Percentiles rank a stretch among this genome's conserved stretches.
Conservation (phyloP, 2,888 invertebrate genomes). For the Mythimna lalbum region DNA sequence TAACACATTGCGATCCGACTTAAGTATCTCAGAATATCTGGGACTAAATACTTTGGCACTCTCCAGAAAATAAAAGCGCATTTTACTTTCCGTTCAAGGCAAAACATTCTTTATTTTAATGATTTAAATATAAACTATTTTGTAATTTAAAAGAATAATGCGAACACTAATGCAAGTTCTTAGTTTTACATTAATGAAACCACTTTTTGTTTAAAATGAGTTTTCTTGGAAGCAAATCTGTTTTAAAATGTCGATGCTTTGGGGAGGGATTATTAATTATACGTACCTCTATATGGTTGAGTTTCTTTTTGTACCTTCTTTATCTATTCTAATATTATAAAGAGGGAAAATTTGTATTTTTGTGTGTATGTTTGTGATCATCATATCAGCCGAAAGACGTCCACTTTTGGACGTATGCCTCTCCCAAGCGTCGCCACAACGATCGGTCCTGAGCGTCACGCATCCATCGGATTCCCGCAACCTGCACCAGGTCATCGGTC, state of each 20-base stretch:
- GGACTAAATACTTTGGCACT: slow-evolving; percentile 4
- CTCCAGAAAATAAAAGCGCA: neutral
- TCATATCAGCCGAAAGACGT: too few species aligned
- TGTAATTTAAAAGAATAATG: slow-evolving; percentile 7
- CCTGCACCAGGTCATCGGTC: too few species aligned
- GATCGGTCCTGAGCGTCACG: too few species aligned
- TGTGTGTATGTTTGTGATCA: too few species aligned
- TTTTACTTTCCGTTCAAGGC: neutral
- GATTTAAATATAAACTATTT: slow-evolving; percentile 12
- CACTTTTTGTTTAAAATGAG: slow-evolving; percentile 27
- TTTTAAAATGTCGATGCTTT: neutral
- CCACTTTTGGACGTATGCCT: too few species aligned
- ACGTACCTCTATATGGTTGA: too few species aligned
- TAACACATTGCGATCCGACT: slow-evolving; percentile 21
- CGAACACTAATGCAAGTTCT: neutral
- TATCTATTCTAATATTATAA: too few species aligned
- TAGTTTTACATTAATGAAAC: slow-evolving; percentile 7
- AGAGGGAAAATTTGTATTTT: too few species aligned
- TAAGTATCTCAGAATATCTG: slow-evolving; percentile 5
- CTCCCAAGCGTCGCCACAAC: too few species aligned
- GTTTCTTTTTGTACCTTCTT: too few species aligned
- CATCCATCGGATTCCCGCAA: too few species aligned
- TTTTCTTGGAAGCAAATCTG: neutral
- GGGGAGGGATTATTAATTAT: neutral
- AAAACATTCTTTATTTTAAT: slow-evolving; percentile 1